Percentiles rank a stretch among this genome's conserved stretches.
phyloP scores from a whole-genome alignment of 2,888 invertebrate genomes.

The Hoplodrina blanda region DNA sequence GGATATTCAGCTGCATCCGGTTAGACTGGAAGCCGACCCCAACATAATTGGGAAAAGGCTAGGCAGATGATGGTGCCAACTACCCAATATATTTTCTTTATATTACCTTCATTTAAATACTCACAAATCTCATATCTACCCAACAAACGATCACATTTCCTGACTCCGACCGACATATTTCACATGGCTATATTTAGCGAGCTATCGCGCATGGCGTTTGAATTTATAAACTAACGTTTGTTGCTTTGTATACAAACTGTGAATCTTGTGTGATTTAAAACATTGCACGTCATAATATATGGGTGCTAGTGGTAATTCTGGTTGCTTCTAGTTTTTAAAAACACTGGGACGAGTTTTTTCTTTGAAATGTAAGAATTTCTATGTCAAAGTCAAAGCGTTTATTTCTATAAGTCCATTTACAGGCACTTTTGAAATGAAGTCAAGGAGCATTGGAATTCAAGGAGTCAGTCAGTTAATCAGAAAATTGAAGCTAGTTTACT shows the following conservation, averaged over 20 bases:
- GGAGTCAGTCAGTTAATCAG: too few relatives aligned
- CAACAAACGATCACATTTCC: slow-evolving; percentile 12
- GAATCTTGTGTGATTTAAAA: slow-evolving; percentile 60
- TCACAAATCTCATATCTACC: slow-evolving; percentile 6
- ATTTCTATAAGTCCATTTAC: too few relatives aligned
- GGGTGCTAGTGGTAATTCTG: slow-evolving; percentile 26
- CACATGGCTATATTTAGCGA: slow-evolving; percentile 41
- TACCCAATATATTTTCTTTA: too few relatives aligned
- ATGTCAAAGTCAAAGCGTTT: too few relatives aligned
- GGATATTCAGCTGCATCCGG: too few relatives aligned
- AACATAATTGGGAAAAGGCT: too few relatives aligned
- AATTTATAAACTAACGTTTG: slow-evolving; percentile 49
- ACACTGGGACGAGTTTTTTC: neutral
- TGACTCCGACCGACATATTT: slow-evolving; percentile 26
- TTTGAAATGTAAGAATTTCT: neutral
- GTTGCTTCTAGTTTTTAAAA: slow-evolving; percentile 34
- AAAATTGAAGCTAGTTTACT: too few relatives aligned
- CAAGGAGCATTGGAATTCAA: too few relatives aligned
- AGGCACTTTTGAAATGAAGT: too few relatives aligned
- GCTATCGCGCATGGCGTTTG: slow-evolving; percentile 35
- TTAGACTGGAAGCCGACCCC: too few relatives aligned
- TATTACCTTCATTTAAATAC: neutral
- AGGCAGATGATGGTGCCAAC: too few relatives aligned
- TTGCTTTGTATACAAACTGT: slow-evolving; percentile 56
- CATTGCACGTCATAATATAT: slow-evolving; percentile 39